These are phyloP conservation scores for Listrodromus nycthemerus DNA, from an alignment of 2,888 invertebrate genomes.

Conservation along the genomic window DNA sequence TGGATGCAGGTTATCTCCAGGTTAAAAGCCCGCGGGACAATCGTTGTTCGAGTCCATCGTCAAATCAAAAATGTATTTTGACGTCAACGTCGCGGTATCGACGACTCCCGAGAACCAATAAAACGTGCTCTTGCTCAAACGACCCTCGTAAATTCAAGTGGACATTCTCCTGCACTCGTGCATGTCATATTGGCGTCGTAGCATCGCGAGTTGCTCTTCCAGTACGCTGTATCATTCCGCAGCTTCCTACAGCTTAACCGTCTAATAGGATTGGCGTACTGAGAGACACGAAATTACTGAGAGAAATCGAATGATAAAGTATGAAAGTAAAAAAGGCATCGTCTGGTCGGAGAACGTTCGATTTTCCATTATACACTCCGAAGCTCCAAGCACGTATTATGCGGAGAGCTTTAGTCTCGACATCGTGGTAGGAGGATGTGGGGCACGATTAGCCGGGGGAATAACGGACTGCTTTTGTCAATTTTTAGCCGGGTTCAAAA, in stretches of 20 bases:
- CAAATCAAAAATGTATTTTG: background rate
- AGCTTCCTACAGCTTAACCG: background rate
- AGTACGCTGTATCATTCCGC: background rate
- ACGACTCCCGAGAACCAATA: background rate
- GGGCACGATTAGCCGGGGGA: no score
- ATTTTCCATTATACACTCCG: background rate
- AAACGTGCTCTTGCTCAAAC: background rate
- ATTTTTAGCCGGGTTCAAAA: no score
- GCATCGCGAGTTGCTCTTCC: background rate
- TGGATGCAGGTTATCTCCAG: background rate
- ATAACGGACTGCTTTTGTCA: no score
- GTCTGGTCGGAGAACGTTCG: background rate
- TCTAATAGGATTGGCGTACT: background rate
- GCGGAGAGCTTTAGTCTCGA: background rate
- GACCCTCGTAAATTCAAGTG: background rate
- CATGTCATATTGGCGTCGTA: background rate
- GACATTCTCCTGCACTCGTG: background rate
- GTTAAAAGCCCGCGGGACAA: background rate
- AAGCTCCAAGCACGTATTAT: background rate
- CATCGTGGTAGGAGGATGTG: no score
- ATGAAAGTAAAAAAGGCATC: slow-evolving; percentile 3
- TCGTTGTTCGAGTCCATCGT: background rate
- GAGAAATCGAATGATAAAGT: background rate
- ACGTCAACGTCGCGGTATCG: background rate
- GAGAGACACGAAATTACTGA: slow-evolving; percentile 1